Base-by-base conservation (phyloP, 2,888 invertebrate species). In the Drosophila phalerata region DNA sequence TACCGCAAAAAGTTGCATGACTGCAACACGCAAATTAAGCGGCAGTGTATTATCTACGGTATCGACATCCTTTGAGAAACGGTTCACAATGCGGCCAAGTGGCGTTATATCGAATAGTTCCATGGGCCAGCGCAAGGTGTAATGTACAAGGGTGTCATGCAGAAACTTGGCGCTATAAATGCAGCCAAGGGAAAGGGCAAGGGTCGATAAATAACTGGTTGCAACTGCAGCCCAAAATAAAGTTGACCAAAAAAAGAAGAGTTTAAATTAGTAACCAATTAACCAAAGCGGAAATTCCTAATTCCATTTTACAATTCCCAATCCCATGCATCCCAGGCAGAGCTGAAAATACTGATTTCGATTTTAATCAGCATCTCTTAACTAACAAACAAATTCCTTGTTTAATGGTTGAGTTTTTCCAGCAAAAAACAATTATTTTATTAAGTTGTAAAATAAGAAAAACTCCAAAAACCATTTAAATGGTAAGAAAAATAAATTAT, bases 101-200 rank as follows among this genome's bases (percentile, higher is more conserved):
- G 97, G 97, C 57, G 96, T 97, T 81, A 95, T 95, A 92, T 97
- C 97, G 93, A 96, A 96, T 93, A 96, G 95, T 89, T 94, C 94
- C 93, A 96, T 94, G 57, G 96, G 96, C 85, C 95, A 94, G 90
- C 94, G 94, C 85, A 96, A 90, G 73, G 96, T 94, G 90, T 94
- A 94, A 62, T 91, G 81, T 86, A 96, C 92, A 90, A 96, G 93
- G 32, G 92, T 86, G 61, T 92, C 91, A 92, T 96, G 95, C 90
- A 95, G 92, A 68, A 91, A 89, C 78, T 90, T 92, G 83, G 96
- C 95, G 75, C 96, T 96, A 75, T 87, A 89, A 57, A 93, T 79
- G 69, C 92, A 92, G 76, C 93, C 93, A 79, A 93, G 69, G 40
- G 93, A 91, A 60, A 92, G 81, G 69, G 90, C 88, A 74, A 93